Evolutionary conservation across 1,140 invertebrate species (phyloP).

Genomic region (Hylyphantes graminicola): DNA sequence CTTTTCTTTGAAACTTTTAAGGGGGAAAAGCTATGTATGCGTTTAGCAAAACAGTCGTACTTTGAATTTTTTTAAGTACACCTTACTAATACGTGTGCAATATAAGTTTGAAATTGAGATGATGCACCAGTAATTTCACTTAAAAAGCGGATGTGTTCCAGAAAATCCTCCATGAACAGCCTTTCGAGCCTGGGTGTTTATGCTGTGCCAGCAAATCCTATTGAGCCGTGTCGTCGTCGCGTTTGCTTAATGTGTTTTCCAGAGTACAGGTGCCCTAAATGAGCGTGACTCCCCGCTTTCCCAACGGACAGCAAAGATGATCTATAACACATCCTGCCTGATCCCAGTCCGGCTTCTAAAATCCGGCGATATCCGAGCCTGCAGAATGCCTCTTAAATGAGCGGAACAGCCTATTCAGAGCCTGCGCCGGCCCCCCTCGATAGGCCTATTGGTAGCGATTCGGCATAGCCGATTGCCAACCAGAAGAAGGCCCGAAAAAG

Average conservation of each 20-base stretch:
- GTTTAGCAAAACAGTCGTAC: too few relatives aligned
- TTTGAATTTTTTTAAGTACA: too few relatives aligned
- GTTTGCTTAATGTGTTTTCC: conserved; percentile 46
- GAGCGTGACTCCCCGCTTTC: conserved; percentile 46
- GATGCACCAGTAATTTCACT: background rate
- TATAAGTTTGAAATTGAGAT: background rate
- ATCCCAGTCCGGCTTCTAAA: conserved; percentile 34
- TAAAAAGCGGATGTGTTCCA: conserved; percentile 21
- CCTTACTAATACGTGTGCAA: too few relatives aligned
- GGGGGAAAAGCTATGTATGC: too few relatives aligned
- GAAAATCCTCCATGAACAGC: conserved; percentile 41
- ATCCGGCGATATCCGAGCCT: conserved; percentile 51
- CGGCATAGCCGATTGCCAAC: conserved; percentile 55
- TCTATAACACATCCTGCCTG: conserved; percentile 42
- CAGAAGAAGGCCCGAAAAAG: conserved; percentile 47
- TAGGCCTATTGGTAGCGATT: conserved; percentile 43
- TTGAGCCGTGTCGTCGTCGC: conserved; percentile 34
- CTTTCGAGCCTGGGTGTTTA: conserved; percentile 34
- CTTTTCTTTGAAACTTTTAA: too few relatives aligned
- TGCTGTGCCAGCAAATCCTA: conserved; percentile 46
- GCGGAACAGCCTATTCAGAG: conserved; percentile 50
- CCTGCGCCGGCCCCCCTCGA: conserved; percentile 21
- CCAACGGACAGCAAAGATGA: conserved; percentile 48
- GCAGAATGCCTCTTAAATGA: conserved; percentile 50
- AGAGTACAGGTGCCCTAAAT: conserved; percentile 54